Evolutionary conservation across 2,797 vertebrate genomes (phyloP).

Genomic region (Argyrosomus regius): DNA sequence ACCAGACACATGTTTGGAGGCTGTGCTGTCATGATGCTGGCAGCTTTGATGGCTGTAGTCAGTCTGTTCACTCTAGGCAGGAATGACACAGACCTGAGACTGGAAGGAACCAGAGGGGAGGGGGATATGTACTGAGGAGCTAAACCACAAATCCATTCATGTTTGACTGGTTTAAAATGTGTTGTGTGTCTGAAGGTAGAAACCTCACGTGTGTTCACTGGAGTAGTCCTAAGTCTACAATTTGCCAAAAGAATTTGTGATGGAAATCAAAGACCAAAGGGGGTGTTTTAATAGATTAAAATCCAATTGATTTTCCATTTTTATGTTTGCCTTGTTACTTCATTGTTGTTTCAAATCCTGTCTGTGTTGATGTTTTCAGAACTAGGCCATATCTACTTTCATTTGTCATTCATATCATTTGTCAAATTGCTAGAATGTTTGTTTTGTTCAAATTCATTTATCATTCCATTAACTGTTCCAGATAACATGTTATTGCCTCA

Average conservation of each 20-base stretch:
- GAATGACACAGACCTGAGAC: constrained; percentile 88
- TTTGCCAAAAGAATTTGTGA: constrained; percentile 49
- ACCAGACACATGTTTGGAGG: constrained; percentile 93
- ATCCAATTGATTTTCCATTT: background rate
- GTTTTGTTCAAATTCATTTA: background rate
- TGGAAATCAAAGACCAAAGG: constrained; percentile 3
- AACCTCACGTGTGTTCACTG: background rate
- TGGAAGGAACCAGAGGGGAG: constrained; percentile 83
- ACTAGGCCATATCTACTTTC: background rate
- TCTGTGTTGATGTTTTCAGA: background rate
- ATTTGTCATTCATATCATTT: constrained; percentile 18
- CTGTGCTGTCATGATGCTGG: constrained; percentile 90
- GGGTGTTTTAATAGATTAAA: background rate
- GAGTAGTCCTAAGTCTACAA: constrained; percentile 29
- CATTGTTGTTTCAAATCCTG: background rate
- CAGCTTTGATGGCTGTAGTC: constrained; percentile 91
- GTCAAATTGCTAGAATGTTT: too few relatives aligned
- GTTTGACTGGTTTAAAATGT: constrained; percentile 33
- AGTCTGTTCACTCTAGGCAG: constrained; percentile 91
- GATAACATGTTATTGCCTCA: background rate
- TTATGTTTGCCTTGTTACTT: constrained; percentile 25
- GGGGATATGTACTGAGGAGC: constrained; percentile 69
- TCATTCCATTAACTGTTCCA: constrained; percentile 30
- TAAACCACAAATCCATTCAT: constrained; percentile 1
- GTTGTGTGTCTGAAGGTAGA: constrained; percentile 25